A percentile compares a stretch with the other conserved stretches of the same genome.
phyloP scores from a whole-genome alignment of 2,797 vertebrate species.

The Phyllotis vaccarum region DNA sequence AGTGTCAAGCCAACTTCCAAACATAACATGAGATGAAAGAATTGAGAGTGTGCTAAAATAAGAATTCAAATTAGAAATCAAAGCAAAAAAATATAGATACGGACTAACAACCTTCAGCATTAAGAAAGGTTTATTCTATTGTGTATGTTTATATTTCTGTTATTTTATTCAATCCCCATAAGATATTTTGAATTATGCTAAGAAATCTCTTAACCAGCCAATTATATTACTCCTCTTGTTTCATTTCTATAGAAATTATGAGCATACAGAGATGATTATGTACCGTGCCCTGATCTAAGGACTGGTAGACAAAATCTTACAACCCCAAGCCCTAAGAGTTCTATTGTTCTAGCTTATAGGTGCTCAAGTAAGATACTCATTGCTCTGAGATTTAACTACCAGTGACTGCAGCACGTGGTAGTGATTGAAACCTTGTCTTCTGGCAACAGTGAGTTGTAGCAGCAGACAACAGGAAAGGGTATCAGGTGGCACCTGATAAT shows the following conservation, averaged over 20 bases:
- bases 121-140: not conserved
- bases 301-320: not conserved
- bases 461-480: not conserved
- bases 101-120: not conserved
- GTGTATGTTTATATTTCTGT: not conserved
- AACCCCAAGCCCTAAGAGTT: not conserved
- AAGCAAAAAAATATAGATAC: not conserved
- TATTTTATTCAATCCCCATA: not conserved
- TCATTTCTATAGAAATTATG: not conserved
- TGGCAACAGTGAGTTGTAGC: not conserved
- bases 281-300: not conserved
- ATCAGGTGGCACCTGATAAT: not conserved
- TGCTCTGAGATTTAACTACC: not conserved
- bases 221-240: not conserved
- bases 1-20: not conserved
- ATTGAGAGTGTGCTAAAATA: not conserved
- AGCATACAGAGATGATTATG: no score
- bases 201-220: not conserved
- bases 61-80: constrained; percentile 45
- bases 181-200: not conserved
- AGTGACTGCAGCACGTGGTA: not conserved
- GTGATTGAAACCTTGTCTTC: not conserved
- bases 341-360: not conserved
- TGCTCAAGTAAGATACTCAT: not conserved
- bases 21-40: constrained; percentile 2